Evolutionary conservation across 2,797 vertebrate genomes (phyloP).

Genomic region (Euphonia xanthogaster): DNA sequence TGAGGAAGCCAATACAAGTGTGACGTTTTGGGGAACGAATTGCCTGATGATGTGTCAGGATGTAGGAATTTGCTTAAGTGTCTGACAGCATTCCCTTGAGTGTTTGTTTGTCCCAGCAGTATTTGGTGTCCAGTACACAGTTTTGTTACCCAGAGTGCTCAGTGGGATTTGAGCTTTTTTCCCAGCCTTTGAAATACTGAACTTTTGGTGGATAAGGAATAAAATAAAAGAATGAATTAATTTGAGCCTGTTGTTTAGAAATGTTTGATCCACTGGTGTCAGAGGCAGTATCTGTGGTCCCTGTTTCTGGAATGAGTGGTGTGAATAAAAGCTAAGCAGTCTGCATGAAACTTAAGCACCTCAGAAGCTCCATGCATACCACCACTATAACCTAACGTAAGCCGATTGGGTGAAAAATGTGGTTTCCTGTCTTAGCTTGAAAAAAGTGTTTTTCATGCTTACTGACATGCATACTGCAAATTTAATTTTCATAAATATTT

Average conservation of each 20-base stretch:
- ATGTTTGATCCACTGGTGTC: neutral
- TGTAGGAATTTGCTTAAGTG: neutral
- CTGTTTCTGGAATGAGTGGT: slow-evolving; percentile 25
- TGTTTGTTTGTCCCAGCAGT: neutral
- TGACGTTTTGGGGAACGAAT: neutral
- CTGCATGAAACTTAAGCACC: slow-evolving; percentile 18
- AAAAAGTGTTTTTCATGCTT: slow-evolving; percentile 44
- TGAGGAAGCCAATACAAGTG: neutral
- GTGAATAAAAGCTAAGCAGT: slow-evolving; percentile 1
- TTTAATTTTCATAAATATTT: slow-evolving; percentile 78
- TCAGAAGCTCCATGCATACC: slow-evolving; percentile 32
- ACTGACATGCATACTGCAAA: slow-evolving; percentile 72
- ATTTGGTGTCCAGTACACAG: neutral
- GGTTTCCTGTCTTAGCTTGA: slow-evolving; percentile 54
- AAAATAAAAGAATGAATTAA: neutral
- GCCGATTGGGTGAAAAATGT: slow-evolving; percentile 35
- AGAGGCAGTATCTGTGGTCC: neutral
- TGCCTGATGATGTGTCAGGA: neutral
- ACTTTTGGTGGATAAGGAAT: neutral
- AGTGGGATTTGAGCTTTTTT: neutral
- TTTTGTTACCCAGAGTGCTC: neutral
- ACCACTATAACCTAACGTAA: slow-evolving; percentile 17
- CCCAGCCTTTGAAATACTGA: neutral
- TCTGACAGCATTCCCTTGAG: neutral
- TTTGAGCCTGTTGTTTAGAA: neutral